These are phyloP conservation scores for Macrochelys suwanniensis DNA, from an alignment of 2,797 vertebrate species.

Conservation along the genomic window DNA sequence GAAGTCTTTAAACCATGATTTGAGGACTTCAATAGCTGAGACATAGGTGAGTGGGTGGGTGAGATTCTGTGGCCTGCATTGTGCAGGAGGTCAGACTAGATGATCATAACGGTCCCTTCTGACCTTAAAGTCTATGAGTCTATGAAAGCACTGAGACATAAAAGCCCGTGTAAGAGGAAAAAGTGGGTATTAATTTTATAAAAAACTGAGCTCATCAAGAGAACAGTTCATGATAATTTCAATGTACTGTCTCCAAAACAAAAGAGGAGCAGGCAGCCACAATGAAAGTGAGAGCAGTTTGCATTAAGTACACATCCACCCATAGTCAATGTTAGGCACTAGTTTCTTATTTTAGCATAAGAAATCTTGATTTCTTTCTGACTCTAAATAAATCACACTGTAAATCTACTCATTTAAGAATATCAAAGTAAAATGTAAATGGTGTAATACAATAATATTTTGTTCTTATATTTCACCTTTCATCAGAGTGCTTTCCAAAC, in stretches of 20 bases:
- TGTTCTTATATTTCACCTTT: neutral
- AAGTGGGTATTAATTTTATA: neutral
- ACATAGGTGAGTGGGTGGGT: too few relatives aligned
- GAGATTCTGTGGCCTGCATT: too few relatives aligned
- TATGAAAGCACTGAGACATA: neutral
- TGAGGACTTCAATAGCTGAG: too few relatives aligned
- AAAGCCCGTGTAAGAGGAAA: neutral
- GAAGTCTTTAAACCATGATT: too few relatives aligned
- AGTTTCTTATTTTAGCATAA: neutral
- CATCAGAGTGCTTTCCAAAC: neutral
- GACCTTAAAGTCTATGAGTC: too few relatives aligned
- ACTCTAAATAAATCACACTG: neutral
- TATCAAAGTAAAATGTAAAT: neutral
- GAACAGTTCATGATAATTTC: neutral
- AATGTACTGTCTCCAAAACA: neutral
- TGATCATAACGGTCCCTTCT: too few relatives aligned
- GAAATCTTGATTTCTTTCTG: neutral
- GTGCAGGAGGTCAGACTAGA: too few relatives aligned
- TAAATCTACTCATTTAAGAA: neutral
- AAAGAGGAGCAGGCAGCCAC: neutral
- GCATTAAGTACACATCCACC: neutral
- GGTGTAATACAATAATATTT: neutral
- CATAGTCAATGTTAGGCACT: neutral
- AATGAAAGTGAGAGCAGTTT: neutral
- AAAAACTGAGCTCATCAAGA: neutral